Conservation (phyloP, 1,140 invertebrate species). For the Drosophila ananassae region DNA sequence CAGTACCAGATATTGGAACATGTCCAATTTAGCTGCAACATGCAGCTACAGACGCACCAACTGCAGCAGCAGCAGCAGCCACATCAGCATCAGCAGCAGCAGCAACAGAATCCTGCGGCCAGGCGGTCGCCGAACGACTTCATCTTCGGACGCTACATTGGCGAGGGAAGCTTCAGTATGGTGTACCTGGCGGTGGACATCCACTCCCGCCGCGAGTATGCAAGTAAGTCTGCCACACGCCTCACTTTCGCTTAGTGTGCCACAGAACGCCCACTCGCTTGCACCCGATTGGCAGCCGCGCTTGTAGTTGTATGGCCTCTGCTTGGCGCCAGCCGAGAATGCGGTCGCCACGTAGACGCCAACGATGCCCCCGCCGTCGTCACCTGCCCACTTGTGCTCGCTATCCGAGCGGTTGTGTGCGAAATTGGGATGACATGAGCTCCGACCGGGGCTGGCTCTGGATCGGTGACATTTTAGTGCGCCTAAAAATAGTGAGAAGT, state of each 20-base stretch:
- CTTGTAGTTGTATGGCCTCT: constrained; percentile 46
- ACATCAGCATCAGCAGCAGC: constrained; percentile 20
- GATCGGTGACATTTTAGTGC: too few relatives aligned
- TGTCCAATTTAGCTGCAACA: neutral
- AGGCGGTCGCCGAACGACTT: constrained; percentile 94
- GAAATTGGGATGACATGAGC: too few relatives aligned
- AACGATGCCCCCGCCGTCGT: constrained; percentile 5
- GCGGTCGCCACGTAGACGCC: constrained; percentile 56
- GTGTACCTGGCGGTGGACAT: constrained; percentile 97
- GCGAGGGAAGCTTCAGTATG: constrained; percentile 98
- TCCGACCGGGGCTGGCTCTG: too few relatives aligned
- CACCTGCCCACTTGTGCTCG: constrained; percentile 42
- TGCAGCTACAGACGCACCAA: constrained; percentile 40
- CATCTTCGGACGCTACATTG: constrained; percentile 97
- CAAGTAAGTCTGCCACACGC: constrained; percentile 89
- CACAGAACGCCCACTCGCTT: constrained; percentile 33
- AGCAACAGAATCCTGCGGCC: constrained; percentile 84
- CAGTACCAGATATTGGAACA: constrained; percentile 43
- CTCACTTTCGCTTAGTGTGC: constrained; percentile 34
- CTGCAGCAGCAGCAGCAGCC: constrained; percentile 21
- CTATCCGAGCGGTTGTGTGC: too few relatives aligned
- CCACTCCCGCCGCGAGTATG: constrained; percentile 94
- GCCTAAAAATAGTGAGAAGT: too few relatives aligned
- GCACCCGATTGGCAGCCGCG: neutral
- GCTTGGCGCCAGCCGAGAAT: constrained; percentile 56